Conservation (phyloP, 2,888 invertebrate species). For the Cataglyphis rosenhaueri region DNA sequence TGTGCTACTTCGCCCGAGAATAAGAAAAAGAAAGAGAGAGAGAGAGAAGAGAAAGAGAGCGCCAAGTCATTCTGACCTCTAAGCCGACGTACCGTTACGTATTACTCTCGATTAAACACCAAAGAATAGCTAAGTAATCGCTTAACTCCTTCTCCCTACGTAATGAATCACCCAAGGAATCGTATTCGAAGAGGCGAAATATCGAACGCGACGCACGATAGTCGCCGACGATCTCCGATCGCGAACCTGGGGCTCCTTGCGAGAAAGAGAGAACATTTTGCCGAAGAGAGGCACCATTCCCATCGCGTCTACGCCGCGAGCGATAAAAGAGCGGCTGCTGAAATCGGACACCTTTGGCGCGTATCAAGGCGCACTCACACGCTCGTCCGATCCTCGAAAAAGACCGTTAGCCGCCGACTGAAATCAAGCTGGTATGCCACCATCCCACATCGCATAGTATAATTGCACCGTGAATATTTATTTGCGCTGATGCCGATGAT, state of each 20-base stretch:
- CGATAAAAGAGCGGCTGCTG: conserved; percentile 53
- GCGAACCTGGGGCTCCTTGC: background rate
- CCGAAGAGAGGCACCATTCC: conserved; percentile 46
- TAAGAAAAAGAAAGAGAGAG: conserved; percentile 9
- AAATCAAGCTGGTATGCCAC: conserved; percentile 38
- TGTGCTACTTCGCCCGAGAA: conserved; percentile 16
- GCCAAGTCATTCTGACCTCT: conserved; percentile 29
- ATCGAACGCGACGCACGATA: conserved; percentile 8
- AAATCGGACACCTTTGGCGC: conserved; percentile 62
- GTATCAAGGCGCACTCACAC: conserved; percentile 58
- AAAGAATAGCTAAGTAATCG: conserved; percentile 47
- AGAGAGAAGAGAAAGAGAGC: conserved; percentile 11
- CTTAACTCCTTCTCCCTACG: conserved; percentile 37
- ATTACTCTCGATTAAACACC: conserved; percentile 47
- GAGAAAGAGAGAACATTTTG: conserved; percentile 14
- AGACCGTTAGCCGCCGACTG: conserved; percentile 56
- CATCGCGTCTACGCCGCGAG: conserved; percentile 54
- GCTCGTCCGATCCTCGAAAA: conserved; percentile 55
- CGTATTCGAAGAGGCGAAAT: conserved; percentile 14
- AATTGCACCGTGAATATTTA: conserved; percentile 40
- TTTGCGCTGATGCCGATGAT: conserved; percentile 10
- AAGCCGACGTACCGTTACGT: conserved; percentile 41
- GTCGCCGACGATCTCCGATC: conserved; percentile 29
- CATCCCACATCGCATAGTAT: conserved; percentile 31
- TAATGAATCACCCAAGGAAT: conserved; percentile 37